Percentiles rank a stretch among this genome's conserved stretches.
These are phyloP conservation scores for Thereva nobilitata DNA, from an alignment of 2,888 invertebrate genomes.

Conservation along the genomic window DNA sequence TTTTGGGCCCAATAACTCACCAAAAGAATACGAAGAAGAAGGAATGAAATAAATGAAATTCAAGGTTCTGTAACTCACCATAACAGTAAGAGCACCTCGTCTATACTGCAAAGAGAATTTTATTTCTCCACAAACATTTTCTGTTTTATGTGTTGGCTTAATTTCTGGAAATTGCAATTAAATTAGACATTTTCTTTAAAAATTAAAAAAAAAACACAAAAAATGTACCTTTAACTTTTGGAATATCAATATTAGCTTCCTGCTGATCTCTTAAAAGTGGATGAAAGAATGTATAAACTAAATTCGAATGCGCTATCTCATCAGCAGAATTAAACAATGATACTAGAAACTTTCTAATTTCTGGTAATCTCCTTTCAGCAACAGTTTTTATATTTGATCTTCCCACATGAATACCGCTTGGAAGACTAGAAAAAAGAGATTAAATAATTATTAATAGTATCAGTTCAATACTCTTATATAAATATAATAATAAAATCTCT, in stretches of 20 bases:
- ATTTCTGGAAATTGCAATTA: conserved; percentile 45
- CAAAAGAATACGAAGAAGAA: too few species aligned
- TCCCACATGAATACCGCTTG: conserved; percentile 80
- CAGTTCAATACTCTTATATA: conserved; percentile 8
- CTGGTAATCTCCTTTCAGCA: conserved; percentile 87
- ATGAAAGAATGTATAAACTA: conserved; percentile 99
- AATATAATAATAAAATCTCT: conserved; percentile 23
- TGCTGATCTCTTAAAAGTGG: conserved; percentile 93
- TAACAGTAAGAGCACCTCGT: conserved; percentile 73
- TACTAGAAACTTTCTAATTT: conserved; percentile 85
- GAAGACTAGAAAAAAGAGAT: conserved; percentile 61
- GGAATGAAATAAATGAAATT: too few species aligned
- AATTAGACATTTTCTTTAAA: neutral
- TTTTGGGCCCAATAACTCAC: too few species aligned
- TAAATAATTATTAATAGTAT: conserved; percentile 15
- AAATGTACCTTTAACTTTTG: conserved; percentile 73
- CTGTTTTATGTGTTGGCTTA: conserved; percentile 53
- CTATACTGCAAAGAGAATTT: conserved; percentile 79
- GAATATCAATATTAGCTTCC: conserved; percentile 78
- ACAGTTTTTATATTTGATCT: conserved; percentile 94
- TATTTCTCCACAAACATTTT: conserved; percentile 70
- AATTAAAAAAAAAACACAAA: conserved; percentile 31
- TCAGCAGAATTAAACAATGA: conserved; percentile 85
- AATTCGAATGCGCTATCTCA: conserved; percentile 93
- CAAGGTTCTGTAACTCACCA: conserved; percentile 61